A percentile compares a stretch with the other conserved stretches of the same genome.
phyloP scores from a whole-genome alignment of 2,113 vertebrate species.

The Bambusicola thoracicus region DNA sequence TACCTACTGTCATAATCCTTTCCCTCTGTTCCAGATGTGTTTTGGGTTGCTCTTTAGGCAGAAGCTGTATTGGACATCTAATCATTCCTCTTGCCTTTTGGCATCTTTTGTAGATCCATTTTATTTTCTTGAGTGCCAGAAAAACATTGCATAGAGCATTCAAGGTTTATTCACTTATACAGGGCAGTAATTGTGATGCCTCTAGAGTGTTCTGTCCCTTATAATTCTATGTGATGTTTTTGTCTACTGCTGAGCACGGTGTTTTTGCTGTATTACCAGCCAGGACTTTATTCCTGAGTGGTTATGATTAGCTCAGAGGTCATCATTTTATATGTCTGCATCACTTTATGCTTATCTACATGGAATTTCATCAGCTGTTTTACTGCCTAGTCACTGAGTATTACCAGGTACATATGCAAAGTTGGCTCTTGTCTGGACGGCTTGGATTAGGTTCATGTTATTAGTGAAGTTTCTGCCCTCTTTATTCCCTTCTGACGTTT shows the following conservation, averaged over 20 bases:
- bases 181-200: not conserved
- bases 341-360: not conserved
- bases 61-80: not conserved
- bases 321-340: not conserved
- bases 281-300: not conserved
- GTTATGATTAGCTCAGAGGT: not conserved
- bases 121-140: not conserved
- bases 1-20: not conserved
- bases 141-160: not conserved
- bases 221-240: not conserved
- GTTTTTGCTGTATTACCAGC: not conserved
- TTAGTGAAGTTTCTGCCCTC: not conserved
- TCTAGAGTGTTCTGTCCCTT: not conserved
- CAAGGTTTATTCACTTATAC: not conserved
- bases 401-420: not conserved
- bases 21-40: not conserved
- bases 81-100: not conserved
- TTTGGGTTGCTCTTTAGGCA: not conserved
- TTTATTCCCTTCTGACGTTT: not conserved
- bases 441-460: not conserved
- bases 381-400: not conserved
- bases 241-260: not conserved
- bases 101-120: not conserved
- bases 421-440: not conserved
- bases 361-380: not conserved